Evolutionary conservation across 2,113 vertebrate genomes (phyloP), one percentile per base, ranked within the genome.

Genomic region (Cacatua alba): DNA sequence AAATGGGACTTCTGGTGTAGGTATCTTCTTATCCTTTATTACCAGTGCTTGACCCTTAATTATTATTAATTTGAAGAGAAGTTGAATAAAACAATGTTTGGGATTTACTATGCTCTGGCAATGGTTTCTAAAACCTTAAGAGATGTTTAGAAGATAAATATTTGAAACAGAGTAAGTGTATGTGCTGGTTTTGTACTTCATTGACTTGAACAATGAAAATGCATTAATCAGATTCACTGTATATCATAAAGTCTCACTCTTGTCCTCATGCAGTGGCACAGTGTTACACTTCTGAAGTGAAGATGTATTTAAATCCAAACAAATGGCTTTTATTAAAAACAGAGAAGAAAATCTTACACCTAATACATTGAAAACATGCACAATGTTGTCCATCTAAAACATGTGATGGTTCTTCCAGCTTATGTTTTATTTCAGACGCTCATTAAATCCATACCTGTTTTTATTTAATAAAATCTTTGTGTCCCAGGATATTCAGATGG

Each of bases 381-480:
- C 48, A 31, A 6, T 41, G 13, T 91, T 92, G 88, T 84, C 39
- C 0, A 92, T 91, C 86, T 96, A 88, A 95, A 95, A 13, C 87
- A 97, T 89, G 94, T 96, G 95, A 94, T 82, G 77, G 71, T 96
- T 91, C 57, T 82, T 82, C 86, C 85, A 86, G 44, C 51, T 90
- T 90, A n/a, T 77, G n/a, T 87, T 96, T 76, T 93, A 49, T 94
- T 94, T 91, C 95, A 94, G 71, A 87, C 29, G 39, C 26, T 90
- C 65, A 57, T 94, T 90, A 94, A 81, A 63, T 88, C 92, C 71
- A 76, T 96, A 88, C 72, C 86, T 96, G 90, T 67, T 96, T 93
- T 75, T 95, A 89, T 97, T 95, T 95, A 92, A 77, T 94, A 53
- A 82, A 77, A 62, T 68, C 37, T 79, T 84, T 76, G 29, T 82